Evolutionary conservation across 1,140 invertebrate genomes (phyloP), one percentile per base, ranked within the genome.

Genomic region (Lepidurus packardi): DNA sequence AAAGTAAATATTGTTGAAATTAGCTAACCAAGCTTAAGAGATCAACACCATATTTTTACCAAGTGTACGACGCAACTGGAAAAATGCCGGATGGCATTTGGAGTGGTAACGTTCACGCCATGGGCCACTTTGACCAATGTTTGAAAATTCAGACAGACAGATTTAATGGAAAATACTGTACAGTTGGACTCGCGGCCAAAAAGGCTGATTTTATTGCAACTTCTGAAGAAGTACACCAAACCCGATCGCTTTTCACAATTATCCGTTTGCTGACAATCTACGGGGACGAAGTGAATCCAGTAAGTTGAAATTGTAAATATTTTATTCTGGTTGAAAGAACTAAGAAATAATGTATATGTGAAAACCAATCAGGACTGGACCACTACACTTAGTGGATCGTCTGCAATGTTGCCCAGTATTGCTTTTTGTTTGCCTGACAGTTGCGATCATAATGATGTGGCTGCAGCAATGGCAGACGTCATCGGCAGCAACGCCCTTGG

Each of bases 91-190:
- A 73, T 9, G 78, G 78, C 16, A 43, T 78, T 4, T 75, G 43
- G 24, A 73, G 78, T 10, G 73, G 42, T 45, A 43, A 44, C 6
- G 21, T 74, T 45, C 73, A 78, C 24, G 73, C 78, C 10, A 73
- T 25, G 73, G 78, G 78, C 43, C 43, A 74, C 24, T 78, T 75
- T 73, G 78, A 78, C 78, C 65, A 78, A 47, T 78, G 78, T 16
- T 6, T 78, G 16, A 45, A 73, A 21, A 45, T 74, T 43, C 41
- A 25, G 6, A 44, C 34, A 41, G 73, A 43, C 10, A 34, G 34
- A 3, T 78, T 75, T 43, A 21, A 45, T 34, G 78, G 78, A 11
- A 73, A 75, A 45, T 75, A 78, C 43, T 78, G 78, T 73, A 78
- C 42, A 16, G 73, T 34, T 43, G 7, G 47, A 25, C 44, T 78